Evolutionary conservation across 2,888 invertebrate species (phyloP).

Genomic region (Peribatodes rhomboidaria): DNA sequence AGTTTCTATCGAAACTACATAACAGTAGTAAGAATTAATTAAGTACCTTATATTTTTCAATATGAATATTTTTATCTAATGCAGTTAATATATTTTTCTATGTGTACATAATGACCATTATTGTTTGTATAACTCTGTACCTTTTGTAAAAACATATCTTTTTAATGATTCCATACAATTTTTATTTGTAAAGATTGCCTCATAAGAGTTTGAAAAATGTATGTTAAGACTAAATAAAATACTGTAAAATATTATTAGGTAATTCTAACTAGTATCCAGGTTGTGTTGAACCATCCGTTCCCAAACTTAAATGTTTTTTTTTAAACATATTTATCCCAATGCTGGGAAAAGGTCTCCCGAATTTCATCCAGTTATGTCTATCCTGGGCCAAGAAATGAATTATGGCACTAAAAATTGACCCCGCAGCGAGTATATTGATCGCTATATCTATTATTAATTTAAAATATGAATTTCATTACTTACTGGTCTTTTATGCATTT

Average conservation of each 20-base stretch:
- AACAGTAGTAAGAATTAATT: conserved; percentile 53
- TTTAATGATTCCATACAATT: conserved; percentile 40
- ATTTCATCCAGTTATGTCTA: too few species aligned
- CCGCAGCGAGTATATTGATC: not conserved
- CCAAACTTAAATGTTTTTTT: too few species aligned
- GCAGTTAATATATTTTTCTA: conserved; percentile 77
- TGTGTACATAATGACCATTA: conserved; percentile 70
- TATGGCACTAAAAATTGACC: not conserved
- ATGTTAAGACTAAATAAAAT: conserved; percentile 38
- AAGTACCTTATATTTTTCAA: conserved; percentile 60
- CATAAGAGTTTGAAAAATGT: conserved; percentile 29
- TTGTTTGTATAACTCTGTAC: conserved; percentile 53
- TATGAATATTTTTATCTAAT: conserved; percentile 71
- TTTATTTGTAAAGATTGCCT: conserved; percentile 39
- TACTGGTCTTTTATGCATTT: not conserved
- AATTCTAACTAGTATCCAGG: conserved; percentile 56
- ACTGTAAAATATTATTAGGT: conserved; percentile 40
- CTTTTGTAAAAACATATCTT: conserved; percentile 62
- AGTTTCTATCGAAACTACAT: conserved; percentile 62
- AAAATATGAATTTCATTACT: not conserved
- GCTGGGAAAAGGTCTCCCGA: too few species aligned
- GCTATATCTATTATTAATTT: not conserved
- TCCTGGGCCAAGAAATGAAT: too few species aligned
- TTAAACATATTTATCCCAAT: too few species aligned
- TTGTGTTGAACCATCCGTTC: conserved; percentile 68